Evolutionary conservation across 1,140 invertebrate species (phyloP).

Genomic region (Piezodorus guildinii): DNA sequence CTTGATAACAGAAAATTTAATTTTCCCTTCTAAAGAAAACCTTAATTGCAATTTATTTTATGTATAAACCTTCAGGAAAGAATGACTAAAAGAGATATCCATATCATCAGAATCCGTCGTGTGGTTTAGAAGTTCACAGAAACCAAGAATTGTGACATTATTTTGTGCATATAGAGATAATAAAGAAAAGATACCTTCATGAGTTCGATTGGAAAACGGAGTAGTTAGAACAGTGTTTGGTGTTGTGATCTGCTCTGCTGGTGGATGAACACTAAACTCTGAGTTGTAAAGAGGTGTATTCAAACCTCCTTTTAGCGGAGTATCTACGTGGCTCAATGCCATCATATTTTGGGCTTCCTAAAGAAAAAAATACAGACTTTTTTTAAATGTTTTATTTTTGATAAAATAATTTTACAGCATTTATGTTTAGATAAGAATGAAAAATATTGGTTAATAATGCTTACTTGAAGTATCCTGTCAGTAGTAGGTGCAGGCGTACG

Average conservation of each 20-base stretch:
- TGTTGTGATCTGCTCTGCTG: slow-evolving; percentile 59
- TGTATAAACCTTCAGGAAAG: no score
- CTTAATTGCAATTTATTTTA: no score
- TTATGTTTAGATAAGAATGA: no score
- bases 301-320: slow-evolving; percentile 88
- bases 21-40: no score
- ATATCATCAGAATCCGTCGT: no score
- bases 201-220: slow-evolving; percentile 61
- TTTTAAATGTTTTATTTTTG: no score
- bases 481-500: slow-evolving; percentile 69
- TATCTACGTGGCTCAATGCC: slow-evolving; percentile 94
- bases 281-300: slow-evolving; percentile 85
- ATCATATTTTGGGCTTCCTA: slow-evolving; percentile 98
- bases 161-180: no score
- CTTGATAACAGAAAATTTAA: no score
- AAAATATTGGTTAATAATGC: background rate
- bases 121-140: no score
- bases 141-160: no score
- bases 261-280: slow-evolving; percentile 76
- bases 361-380: slow-evolving; percentile 38
- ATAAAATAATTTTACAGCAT: no score
- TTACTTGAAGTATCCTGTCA: slow-evolving; percentile 50
- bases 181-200: slow-evolving; percentile 28
- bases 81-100: no score
- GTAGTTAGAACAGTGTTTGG: slow-evolving; percentile 92